Evolutionary conservation across 2,888 invertebrate species (phyloP).

Genomic region (Oithona nana): DNA sequence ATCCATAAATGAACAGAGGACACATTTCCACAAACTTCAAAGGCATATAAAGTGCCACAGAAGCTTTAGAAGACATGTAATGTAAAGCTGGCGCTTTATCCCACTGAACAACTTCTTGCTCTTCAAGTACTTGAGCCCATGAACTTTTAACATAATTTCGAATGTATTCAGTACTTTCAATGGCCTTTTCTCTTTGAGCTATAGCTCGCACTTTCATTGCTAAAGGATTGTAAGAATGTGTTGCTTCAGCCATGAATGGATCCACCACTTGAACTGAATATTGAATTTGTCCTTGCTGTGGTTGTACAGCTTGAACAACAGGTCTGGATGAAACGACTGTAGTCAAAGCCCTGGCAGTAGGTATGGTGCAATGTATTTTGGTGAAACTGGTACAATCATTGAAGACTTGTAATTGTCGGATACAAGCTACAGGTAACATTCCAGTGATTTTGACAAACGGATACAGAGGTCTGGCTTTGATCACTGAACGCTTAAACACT

Average conservation of each 20-base stretch:
- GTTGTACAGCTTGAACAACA: neutral
- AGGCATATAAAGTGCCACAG: neutral
- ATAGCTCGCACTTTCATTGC: neutral
- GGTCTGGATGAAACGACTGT: no score
- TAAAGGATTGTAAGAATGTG: neutral
- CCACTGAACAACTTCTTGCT: neutral
- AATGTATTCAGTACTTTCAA: neutral
- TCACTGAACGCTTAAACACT: constrained; percentile 3
- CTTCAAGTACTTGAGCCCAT: neutral
- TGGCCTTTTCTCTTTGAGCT: neutral
- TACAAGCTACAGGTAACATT: neutral
- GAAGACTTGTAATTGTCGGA: neutral
- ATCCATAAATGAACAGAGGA: neutral
- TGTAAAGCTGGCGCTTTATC: neutral
- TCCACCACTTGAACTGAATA: neutral
- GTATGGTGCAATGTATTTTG: neutral
- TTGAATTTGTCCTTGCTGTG: neutral
- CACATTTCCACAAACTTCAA: neutral
- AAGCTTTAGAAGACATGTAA: neutral
- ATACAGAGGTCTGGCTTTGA: neutral
- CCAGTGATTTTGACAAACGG: neutral
- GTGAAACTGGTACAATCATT: neutral
- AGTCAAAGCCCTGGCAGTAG: neutral
- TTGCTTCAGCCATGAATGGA: neutral
- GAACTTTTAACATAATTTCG: neutral